These are phyloP conservation scores for Augochlorella aurata DNA, from an alignment of 2,888 invertebrate species.

Conservation along the genomic window DNA sequence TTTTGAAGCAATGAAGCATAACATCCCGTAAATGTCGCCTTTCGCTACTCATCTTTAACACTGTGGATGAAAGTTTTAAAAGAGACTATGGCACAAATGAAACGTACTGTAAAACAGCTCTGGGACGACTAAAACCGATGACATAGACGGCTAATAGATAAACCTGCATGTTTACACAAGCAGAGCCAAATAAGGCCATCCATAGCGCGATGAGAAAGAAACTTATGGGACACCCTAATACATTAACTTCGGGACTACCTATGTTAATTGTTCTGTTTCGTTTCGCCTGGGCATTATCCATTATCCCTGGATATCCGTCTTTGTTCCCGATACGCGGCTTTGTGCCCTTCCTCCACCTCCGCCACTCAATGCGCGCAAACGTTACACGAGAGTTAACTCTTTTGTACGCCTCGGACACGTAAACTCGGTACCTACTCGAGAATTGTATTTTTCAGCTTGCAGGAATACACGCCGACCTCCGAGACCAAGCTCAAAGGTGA, in stretches of 20 bases:
- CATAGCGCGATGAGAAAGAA: no score
- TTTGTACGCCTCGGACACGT: conserved; percentile 6
- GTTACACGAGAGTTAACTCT: conserved; percentile 5
- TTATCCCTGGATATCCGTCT: neutral
- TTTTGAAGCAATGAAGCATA: no score
- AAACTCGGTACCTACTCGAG: neutral
- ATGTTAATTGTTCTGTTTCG: conserved; percentile 1
- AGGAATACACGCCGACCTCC: neutral
- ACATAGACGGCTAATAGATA: no score
- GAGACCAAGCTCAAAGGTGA: neutral
- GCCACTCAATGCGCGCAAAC: neutral
- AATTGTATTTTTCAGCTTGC: neutral
- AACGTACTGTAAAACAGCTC: no score
- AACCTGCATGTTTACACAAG: no score
- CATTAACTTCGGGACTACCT: neutral
- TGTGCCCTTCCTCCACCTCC: neutral
- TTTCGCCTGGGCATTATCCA: neutral
- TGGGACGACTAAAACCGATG: no score
- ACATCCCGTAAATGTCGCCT: no score
- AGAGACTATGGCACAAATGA: no score
- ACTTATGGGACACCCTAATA: no score
- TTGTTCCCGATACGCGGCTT: conserved; percentile 7
- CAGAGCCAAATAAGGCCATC: no score
- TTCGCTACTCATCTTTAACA: no score
- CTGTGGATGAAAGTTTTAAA: no score